Evolutionary conservation across 1,140 invertebrate species (phyloP).

Genomic region (Macrocentrus cingulum): DNA sequence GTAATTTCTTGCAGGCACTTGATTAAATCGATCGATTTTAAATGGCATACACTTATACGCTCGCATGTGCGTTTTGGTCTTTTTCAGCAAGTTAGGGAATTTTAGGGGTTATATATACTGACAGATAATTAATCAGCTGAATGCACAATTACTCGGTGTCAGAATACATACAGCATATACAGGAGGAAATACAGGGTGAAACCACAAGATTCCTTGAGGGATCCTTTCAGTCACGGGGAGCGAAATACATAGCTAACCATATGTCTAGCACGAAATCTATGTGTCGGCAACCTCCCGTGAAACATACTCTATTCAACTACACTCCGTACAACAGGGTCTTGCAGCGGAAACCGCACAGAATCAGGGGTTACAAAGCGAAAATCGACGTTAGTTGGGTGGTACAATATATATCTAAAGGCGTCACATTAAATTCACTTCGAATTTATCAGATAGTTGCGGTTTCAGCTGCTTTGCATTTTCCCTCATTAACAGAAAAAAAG

Average conservation of each 20-base stretch:
- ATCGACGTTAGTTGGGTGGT: too few species aligned
- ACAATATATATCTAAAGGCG: too few species aligned
- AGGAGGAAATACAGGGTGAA: background rate
- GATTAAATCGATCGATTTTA: too few species aligned
- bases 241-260: background rate
- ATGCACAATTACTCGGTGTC: constrained; percentile 1
- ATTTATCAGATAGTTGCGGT: too few species aligned
- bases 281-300: constrained; percentile 45
- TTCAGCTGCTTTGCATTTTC: too few species aligned
- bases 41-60: too few species aligned
- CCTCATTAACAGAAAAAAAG: too few species aligned
- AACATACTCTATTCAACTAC: constrained; percentile 43
- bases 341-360: constrained; percentile 4
- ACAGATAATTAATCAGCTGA: background rate
- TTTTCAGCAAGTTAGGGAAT: background rate
- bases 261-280: constrained; percentile 42
- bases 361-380: background rate
- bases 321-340: constrained; percentile 1
- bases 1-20: constrained; percentile 2
- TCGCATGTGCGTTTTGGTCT: too few species aligned
- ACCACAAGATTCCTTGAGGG: constrained; percentile 6
- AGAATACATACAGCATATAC: background rate
- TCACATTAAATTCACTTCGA: too few species aligned
- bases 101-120: too few species aligned
- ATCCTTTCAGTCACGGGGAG: constrained; percentile 2